Evolutionary conservation across 1,140 invertebrate genomes (phyloP).

Genomic region (Lanistes nyassanus): DNA sequence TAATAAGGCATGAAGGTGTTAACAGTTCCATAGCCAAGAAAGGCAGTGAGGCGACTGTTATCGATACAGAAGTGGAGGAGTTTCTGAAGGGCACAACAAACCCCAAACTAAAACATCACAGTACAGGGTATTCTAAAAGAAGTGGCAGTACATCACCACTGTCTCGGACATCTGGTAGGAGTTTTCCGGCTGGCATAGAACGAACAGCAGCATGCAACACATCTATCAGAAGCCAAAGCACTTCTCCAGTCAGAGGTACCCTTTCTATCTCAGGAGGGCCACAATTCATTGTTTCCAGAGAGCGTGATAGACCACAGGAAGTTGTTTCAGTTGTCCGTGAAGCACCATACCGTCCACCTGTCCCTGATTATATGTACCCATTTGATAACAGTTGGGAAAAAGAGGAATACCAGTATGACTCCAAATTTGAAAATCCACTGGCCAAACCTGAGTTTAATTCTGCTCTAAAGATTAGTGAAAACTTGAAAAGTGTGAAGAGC

Average conservation of each 20-base stretch:
- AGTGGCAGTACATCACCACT: no score
- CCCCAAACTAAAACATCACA: not conserved
- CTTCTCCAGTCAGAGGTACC: not conserved
- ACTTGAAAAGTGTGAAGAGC: constrained; percentile 45
- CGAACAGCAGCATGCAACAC: not conserved
- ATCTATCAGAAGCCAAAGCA: not conserved
- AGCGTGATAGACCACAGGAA: constrained; percentile 29
- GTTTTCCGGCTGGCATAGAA: no score
- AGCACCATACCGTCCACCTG: constrained; percentile 32
- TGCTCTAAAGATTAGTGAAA: constrained; percentile 48
- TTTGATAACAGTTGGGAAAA: constrained; percentile 38
- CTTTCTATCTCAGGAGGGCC: not conserved
- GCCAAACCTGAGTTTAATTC: constrained; percentile 58
- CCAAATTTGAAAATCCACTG: constrained; percentile 49
- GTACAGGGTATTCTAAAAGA: no score
- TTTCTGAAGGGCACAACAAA: not conserved
- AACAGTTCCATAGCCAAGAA: not conserved
- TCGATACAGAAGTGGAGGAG: not conserved
- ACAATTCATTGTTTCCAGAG: not conserved
- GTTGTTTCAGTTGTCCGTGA: constrained; percentile 48
- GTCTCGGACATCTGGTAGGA: no score
- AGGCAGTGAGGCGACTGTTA: not conserved
- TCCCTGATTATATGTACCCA: constrained; percentile 51
- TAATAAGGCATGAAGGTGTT: constrained; percentile 4
- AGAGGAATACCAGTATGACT: constrained; percentile 26